Evolutionary conservation across 37 sponge, comb jelly and placozoan species (phyloP), one percentile per base, ranked within the genome.

Genomic region (Eunapius fragilis): DNA sequence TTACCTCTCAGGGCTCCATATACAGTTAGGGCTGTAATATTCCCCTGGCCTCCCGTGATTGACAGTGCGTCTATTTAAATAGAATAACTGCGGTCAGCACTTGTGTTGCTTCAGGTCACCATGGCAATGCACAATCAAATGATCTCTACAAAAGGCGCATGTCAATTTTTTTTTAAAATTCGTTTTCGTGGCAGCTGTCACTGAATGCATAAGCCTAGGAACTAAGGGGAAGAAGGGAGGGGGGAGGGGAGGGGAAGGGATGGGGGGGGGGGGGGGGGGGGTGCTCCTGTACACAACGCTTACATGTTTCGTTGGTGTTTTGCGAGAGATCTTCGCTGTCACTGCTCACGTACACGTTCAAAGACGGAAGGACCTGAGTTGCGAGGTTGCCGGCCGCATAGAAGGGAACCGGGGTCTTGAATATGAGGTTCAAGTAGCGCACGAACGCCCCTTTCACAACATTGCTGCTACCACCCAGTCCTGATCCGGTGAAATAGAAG

Each of bases 1-100:
- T 48, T 36, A 91, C 94, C 96, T 90, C 86, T 87, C 41, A 95
- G 71, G 25, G 91, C 93, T 24, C 93, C 96, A 74, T 93, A 95
- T n/a, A 95, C 91, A 69, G 88, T 88, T 3, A 45, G 23, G 22
- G 96, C 96, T 31, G 72, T 86, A 12, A 95, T 31, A 26, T 33
- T 81, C n/a, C 90, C 91, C 22, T 22, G n/a, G 24, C 82, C 75
- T 23, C 38, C 71, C 4, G 70, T 49, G 22, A 89, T 58, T 12
- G 31, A 31, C 26, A 91, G 75, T 14, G 73, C 58, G 84, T 91
- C 88, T 87, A 77, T 22, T 37, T 0, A 84, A 25, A n/a, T 35
- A 2, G 73, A 58, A 68, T 22, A 25, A 38, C 45, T 0, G 19
- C n/a, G 67, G 67, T 80, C 28, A 58, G 11, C 30, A 31, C 2